Evolutionary conservation across 2,888 invertebrate species (phyloP), one percentile per base, ranked within the genome.

Genomic region (Seira ritae): DNA sequence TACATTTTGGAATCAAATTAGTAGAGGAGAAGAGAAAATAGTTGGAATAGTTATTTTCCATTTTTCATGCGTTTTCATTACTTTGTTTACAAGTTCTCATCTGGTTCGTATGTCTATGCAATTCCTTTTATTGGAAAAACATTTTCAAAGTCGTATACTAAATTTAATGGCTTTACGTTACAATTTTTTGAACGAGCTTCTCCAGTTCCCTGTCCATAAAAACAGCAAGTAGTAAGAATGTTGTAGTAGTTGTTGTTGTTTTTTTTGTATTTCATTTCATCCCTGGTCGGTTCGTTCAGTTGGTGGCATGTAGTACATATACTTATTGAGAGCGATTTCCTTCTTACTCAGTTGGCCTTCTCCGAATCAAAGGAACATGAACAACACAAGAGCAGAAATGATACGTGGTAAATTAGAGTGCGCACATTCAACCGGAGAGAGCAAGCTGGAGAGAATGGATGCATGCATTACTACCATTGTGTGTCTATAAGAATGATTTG

Each of bases 61-160:
- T 55, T n/a, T n/a, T 55, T 12, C 55, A 55, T 55, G 17, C 55
- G 17, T 55, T 55, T 55, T 31, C 31, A 31, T 31, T 31, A 31
- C 31, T 31, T 31, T 31, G 31, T 31, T 31, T 31, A 31, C 31
- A 31, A 31, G 31, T 31, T 31, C 8, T 31, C 31, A 8, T 31
- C 31, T 31, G 31, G 31, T 31, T 31, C 8, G 31, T 31, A 31
- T 55, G 55, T 55, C 2, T 55, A 3, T 55, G 2, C 17, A 12
- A 55, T 55, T 17, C 55, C 2, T 55, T 55, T n/a, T 55, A 55
- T 55, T 55, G 55, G 55, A 55, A 55, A n/a, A 55, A 17, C 55
- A 17, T 55, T 55, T 55, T 17, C 2, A 17, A 55, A 55, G 55
- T 17, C 17, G 55, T 17, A 55, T 17, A 55, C 6, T 55, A 55